Percentiles rank a stretch among this genome's conserved stretches.
Conservation (phyloP, 1,140 invertebrate genomes). For the Cydia amplana region DNA sequence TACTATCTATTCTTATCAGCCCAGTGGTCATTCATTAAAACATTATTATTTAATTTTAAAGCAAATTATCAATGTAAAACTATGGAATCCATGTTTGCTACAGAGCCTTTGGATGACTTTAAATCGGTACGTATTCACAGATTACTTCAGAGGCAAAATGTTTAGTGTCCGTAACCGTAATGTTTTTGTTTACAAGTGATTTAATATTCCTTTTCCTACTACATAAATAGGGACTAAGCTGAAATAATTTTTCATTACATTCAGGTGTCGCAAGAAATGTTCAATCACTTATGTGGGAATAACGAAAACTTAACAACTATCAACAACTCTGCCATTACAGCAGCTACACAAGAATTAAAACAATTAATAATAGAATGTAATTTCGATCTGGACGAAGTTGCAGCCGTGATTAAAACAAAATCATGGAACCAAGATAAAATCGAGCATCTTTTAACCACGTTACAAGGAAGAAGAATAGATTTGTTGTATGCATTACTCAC, state of each 20-base stretch:
- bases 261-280: constrained; percentile 38
- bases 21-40: neutral
- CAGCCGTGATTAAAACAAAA: constrained; percentile 39
- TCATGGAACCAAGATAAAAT: constrained; percentile 48
- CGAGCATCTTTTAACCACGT: constrained; percentile 39
- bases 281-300: constrained; percentile 38
- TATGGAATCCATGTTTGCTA: constrained; percentile 10
- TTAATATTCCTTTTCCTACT: no score
- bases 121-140: constrained; percentile 35
- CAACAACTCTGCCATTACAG: constrained; percentile 32
- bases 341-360: constrained; percentile 48
- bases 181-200: neutral
- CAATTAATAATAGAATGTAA: constrained; percentile 46
- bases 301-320: neutral
- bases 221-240: neutral
- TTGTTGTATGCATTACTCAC: constrained; percentile 54
- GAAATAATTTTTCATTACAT: constrained; percentile 17
- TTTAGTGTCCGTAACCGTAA: no score
- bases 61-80: neutral
- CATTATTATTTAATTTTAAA: neutral
- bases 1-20: neutral
- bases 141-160: neutral
- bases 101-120: constrained; percentile 37
- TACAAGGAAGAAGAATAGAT: constrained; percentile 51
- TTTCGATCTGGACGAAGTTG: constrained; percentile 45